Percentiles rank a stretch among this genome's conserved stretches.
Evolutionary conservation across 2,797 vertebrate species (phyloP).

Genomic region (Pangasius larnaudii): DNA sequence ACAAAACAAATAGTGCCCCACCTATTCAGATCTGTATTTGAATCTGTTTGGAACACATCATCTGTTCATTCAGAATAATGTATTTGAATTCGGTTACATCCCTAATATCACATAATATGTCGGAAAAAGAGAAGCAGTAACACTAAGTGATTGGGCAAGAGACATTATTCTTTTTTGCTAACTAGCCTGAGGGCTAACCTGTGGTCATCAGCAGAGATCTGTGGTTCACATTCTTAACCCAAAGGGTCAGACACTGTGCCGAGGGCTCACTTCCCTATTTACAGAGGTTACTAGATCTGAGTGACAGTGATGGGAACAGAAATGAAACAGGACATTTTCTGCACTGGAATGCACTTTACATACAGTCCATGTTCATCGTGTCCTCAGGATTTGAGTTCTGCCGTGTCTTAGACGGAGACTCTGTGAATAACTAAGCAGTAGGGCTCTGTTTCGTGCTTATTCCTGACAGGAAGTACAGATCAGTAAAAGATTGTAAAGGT

Average conservation of each 20-base stretch:
- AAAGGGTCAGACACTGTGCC: slow-evolving; percentile 70
- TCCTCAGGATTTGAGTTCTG: not conserved
- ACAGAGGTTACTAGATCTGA: slow-evolving; percentile 42
- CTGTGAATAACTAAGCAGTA: not conserved
- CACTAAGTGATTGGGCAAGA: slow-evolving; percentile 21
- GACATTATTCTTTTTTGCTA: slow-evolving; percentile 12
- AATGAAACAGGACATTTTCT: slow-evolving; percentile 29
- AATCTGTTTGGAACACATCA: not conserved
- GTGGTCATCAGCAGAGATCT: slow-evolving; percentile 70
- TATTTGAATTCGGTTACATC: not conserved
- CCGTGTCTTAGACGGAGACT: not conserved
- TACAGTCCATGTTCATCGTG: slow-evolving; percentile 5
- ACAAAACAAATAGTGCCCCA: too few relatives aligned
- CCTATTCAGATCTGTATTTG: not conserved
- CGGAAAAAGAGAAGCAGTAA: slow-evolving; percentile 11
- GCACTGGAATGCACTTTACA: slow-evolving; percentile 28
- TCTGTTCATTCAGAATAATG: not conserved
- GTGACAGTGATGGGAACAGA: slow-evolving; percentile 32
- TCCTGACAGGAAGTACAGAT: not conserved
- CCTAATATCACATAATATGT: not conserved
- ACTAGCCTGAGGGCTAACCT: slow-evolving; percentile 69
- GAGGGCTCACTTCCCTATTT: slow-evolving; percentile 68
- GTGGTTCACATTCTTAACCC: slow-evolving; percentile 80
- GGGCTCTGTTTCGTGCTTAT: not conserved
- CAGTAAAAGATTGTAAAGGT: not conserved